Evolutionary conservation across 2,888 invertebrate species (phyloP), one percentile per base, ranked within the genome.

Genomic region (Protonemura montana): DNA sequence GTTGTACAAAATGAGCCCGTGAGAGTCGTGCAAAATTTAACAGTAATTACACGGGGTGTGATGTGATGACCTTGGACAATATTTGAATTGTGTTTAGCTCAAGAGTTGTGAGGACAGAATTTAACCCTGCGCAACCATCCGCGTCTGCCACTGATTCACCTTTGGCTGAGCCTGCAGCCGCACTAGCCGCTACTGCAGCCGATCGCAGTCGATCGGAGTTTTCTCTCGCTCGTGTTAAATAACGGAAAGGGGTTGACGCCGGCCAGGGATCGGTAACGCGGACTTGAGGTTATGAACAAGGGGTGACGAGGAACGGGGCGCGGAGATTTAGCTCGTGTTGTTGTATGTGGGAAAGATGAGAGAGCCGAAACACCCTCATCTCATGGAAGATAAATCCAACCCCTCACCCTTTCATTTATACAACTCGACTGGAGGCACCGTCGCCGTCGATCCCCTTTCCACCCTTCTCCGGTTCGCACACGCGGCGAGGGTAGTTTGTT

Each of bases 291-390:
- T 59, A 59, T 2, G 1, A 59, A 21, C 59, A 21, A 59, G 59
- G 13, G 59, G 21, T 27, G 78, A 25, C 10, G 26, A 78, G 59
- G 59, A 21, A 21, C 3, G 16, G 59, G 59, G 59, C 13, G 78
- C 27, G 78, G 78, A 78, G 78, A 78, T 59, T 59, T 59, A 59
- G 59, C 59, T 13, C 59, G 59, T 59, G 59, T 59, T 78, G 78
- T 78, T 78, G 78, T 78, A 78, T 78, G 78, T 78, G 82, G 41
- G 82, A 35, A 35, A 30, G 25, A 82, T 28, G 35, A 82, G 81
- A 30, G 35, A 10, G 82, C 6, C 30, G 82, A 82, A 82, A 82
- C 82, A 82, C 82, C 82, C 41, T 82, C 82, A 42, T 35, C 82
- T 82, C 26, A 82, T 28, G 26, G 81, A 81, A 59, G 59, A 59